These are phyloP conservation scores for Melipona quadrifasciata DNA, from an alignment of 1,140 invertebrate species.

Conservation along the genomic window DNA sequence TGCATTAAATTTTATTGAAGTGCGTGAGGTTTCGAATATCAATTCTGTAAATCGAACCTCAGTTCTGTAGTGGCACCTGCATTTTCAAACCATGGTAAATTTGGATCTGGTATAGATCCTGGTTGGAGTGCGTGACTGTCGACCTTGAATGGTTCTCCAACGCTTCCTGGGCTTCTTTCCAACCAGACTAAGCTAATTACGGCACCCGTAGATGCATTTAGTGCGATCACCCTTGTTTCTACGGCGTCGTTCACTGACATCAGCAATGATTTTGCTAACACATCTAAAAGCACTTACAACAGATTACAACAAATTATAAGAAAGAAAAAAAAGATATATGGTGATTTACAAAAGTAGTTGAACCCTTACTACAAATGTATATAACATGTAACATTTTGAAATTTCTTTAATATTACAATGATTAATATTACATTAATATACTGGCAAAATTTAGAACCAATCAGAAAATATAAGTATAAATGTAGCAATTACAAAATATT, in stretches of 20 bases:
- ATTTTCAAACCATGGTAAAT: constrained; percentile 83
- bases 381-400: too few species aligned
- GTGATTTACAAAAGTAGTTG: background rate
- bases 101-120: constrained; percentile 81
- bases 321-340: background rate
- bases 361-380: too few species aligned
- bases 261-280: constrained; percentile 83
- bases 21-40: background rate
- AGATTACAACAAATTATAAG: background rate
- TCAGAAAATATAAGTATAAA: too few species aligned
- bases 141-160: constrained; percentile 81
- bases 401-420: too few species aligned
- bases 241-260: constrained; percentile 83
- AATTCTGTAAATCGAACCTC: constrained; percentile 60
- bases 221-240: constrained; percentile 83
- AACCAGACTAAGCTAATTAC: constrained; percentile 84
- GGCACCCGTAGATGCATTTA: constrained; percentile 84
- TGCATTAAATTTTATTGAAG: background rate
- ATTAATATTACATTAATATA: too few species aligned
- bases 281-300: constrained; percentile 79
- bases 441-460: too few species aligned
- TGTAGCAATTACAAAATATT: too few species aligned
- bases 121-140: constrained; percentile 78
- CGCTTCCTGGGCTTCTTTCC: constrained; percentile 80
- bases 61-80: constrained; percentile 57